Evolutionary conservation across 2,113 vertebrate species (phyloP).

Genomic region (Saccopteryx leptura): DNA sequence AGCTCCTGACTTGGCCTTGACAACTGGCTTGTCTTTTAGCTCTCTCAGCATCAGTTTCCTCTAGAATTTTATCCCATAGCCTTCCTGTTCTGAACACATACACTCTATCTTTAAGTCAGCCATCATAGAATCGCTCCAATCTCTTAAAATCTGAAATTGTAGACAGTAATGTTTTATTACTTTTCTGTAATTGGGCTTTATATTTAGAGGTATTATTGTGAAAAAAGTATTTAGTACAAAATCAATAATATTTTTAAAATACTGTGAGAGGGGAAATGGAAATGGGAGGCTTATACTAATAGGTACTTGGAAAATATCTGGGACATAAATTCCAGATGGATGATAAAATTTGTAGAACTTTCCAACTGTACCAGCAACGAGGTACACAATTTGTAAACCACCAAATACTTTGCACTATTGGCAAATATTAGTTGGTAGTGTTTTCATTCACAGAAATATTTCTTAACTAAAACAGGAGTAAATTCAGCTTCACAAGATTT

Average conservation of each 20-base stretch:
- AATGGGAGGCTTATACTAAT: background rate
- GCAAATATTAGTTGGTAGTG: background rate
- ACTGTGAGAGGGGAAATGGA: background rate
- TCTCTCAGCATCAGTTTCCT: background rate
- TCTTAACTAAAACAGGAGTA: slow-evolving; percentile 1
- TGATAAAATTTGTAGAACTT: background rate
- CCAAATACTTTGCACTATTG: background rate
- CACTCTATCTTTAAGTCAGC: background rate
- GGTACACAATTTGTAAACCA: background rate
- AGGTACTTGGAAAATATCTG: slow-evolving; percentile 8
- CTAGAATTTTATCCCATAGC: slow-evolving; percentile 11
- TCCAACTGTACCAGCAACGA: background rate
- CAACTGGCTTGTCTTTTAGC: background rate
- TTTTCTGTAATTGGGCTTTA: background rate
- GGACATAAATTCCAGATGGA: background rate
- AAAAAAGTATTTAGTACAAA: slow-evolving; percentile 2
- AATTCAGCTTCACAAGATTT: slow-evolving; percentile 6
- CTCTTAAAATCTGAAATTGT: background rate
- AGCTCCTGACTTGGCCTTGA: background rate
- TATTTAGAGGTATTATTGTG: slow-evolving; percentile 44
- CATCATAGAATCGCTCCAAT: background rate
- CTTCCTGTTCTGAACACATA: background rate
- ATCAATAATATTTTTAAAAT: background rate
- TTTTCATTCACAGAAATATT: slow-evolving; percentile 20
- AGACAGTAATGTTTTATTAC: background rate